Percentiles rank a stretch among this genome's conserved stretches.
Evolutionary conservation across 1,140 invertebrate genomes (phyloP).

Genomic region (Anagrus nilaparvatae): DNA sequence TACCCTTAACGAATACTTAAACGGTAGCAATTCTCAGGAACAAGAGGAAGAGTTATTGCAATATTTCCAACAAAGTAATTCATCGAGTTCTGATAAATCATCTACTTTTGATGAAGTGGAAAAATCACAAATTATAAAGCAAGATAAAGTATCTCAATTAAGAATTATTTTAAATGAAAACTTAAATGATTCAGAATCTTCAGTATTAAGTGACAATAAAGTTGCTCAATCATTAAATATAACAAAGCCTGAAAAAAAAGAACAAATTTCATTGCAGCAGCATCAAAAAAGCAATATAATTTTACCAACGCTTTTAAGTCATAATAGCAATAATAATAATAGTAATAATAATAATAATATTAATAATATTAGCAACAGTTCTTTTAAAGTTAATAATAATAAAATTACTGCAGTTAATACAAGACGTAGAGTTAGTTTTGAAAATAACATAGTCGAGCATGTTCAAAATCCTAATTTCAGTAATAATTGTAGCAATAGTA

Average conservation of each 20-base stretch:
- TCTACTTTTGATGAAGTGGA: slow-evolving; percentile 21
- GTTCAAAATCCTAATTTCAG: slow-evolving; percentile 22
- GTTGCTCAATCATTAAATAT: slow-evolving; percentile 20
- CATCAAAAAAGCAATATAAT: slow-evolving; percentile 34
- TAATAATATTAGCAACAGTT: no score
- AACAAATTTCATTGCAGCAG: slow-evolving; percentile 25
- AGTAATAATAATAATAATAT: no score
- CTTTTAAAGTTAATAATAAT: no score
- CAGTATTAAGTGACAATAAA: slow-evolving; percentile 20
- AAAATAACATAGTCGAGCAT: slow-evolving; percentile 41
- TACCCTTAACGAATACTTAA: slow-evolving; percentile 66
- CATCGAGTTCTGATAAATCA: slow-evolving; percentile 35
- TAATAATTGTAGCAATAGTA: slow-evolving; percentile 1
- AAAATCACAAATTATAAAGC: slow-evolving; percentile 35
- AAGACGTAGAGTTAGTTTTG: slow-evolving; percentile 51
- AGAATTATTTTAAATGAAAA: slow-evolving; percentile 61
- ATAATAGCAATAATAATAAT: no score
- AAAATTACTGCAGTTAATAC: slow-evolving; percentile 23
- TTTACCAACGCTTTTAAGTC: slow-evolving; percentile 32
- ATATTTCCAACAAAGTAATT: slow-evolving; percentile 57
- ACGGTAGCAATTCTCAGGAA: slow-evolving; percentile 62
- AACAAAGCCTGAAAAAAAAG: slow-evolving; percentile 23
- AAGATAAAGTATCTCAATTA: slow-evolving; percentile 60
- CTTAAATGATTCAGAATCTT: slow-evolving; percentile 34
- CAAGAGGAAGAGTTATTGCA: slow-evolving; percentile 68